A percentile compares a stretch with the other conserved stretches of the same genome.
Conservation (phyloP, 1,140 invertebrate genomes). For the Magallana ariakensis region DNA sequence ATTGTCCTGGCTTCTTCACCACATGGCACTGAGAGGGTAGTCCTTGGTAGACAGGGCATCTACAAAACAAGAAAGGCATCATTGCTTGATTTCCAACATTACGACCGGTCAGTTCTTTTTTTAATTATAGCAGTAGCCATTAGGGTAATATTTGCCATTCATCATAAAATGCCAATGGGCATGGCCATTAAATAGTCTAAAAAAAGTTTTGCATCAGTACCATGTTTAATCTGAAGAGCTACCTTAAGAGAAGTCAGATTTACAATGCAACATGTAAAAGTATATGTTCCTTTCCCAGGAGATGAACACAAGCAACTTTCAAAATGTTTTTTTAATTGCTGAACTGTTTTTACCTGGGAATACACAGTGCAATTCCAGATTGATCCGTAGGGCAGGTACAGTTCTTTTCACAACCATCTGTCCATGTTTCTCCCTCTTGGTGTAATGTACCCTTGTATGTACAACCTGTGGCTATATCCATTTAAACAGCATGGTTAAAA, state of each 20-base stretch:
- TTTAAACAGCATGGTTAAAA: neutral
- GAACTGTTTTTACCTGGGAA: neutral
- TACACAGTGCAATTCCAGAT: neutral
- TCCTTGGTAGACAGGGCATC: constrained; percentile 60
- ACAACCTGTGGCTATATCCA: constrained; percentile 47
- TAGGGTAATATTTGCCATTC: too few species aligned
- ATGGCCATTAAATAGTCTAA: too few species aligned
- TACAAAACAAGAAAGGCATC: constrained; percentile 25
- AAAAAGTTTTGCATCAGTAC: too few species aligned
- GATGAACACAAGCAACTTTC: too few species aligned
- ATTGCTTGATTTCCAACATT: too few species aligned
- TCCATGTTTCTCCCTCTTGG: constrained; percentile 62
- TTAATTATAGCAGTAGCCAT: too few species aligned
- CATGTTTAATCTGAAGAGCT: too few species aligned
- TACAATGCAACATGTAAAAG: neutral
- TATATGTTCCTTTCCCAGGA: too few species aligned
- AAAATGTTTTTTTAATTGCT: too few species aligned
- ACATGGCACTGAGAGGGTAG: constrained; percentile 51
- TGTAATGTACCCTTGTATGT: constrained; percentile 60
- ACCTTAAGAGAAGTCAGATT: neutral
- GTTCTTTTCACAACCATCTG: constrained; percentile 60
- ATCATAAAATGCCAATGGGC: too few species aligned
- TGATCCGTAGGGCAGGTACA: constrained; percentile 59
- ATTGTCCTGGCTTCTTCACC: constrained; percentile 52
- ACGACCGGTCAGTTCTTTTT: too few species aligned